Evolutionary conservation across 1,140 invertebrate genomes (phyloP), one percentile per base, ranked within the genome.

Genomic region (Ceratitis capitata): DNA sequence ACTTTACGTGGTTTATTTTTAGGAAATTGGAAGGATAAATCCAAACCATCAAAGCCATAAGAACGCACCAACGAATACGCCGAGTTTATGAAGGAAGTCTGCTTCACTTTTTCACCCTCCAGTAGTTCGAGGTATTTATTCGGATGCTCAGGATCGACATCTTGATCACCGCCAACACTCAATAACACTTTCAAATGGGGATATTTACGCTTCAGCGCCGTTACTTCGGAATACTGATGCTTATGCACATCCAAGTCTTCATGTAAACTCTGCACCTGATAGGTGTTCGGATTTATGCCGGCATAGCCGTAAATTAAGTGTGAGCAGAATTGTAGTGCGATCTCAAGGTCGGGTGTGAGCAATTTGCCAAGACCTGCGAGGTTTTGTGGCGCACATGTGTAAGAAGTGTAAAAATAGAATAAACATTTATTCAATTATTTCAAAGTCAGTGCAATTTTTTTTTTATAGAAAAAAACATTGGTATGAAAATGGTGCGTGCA

Each of bases 231-330:
- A 90, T 95, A 97, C 88, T 96, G 95, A 84, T 94, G 94, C 86
- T 96, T 95, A 14, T 94, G 94, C 4, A 95, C 92, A 87, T 97
- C 96, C 42, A 96, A 91, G 86, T 94, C 93, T 82, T 95, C 94
- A 88, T 96, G 95, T 47, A 96, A 90, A 1, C 96, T 94, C 7
- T 94, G 90, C 61, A 95, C 92, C 89, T 96, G 95, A 90, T 94
- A 94, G 74, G 93, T 95, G 10, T 95, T 94, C 6, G 94, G 92
- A 83, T 96, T 95, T 16, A 98, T 94, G 32, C 91, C 96, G 32
- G 96, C 96, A 90, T 96, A 98, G 47, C 97, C 96, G 89, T 98
- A 98, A 26, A 98, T 93, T 84, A 98, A 91, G 92, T 98, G 97
- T 0, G 96, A 96, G 92, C 97, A 98, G 89, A 96, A 95, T 14